These are phyloP conservation scores for Helostoma temminkii DNA, from an alignment of 2,797 vertebrate species.

Conservation along the genomic window DNA sequence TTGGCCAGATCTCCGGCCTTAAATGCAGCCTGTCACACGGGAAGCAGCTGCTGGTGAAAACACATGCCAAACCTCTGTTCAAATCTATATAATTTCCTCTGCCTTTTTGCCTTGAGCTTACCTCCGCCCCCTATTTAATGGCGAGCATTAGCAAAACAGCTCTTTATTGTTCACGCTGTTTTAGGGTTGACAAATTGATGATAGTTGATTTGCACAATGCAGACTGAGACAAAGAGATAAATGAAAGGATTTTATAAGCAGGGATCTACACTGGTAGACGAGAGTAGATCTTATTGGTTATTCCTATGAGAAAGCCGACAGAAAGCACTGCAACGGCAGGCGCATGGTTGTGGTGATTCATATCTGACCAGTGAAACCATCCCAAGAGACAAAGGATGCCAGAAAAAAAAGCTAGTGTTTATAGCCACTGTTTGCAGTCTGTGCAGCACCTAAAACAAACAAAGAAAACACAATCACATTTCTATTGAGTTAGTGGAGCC, in stretches of 20 bases:
- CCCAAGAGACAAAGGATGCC: constrained; percentile 21
- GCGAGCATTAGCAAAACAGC: constrained; percentile 45
- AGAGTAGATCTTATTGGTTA: constrained; percentile 48
- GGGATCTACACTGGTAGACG: constrained; percentile 24
- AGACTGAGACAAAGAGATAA: constrained; percentile 35
- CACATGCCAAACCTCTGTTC: constrained; percentile 46
- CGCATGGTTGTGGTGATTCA: constrained; percentile 9
- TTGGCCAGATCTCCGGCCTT: constrained; percentile 54
- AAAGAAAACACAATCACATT: constrained; percentile 63
- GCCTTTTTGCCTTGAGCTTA: constrained; percentile 38
- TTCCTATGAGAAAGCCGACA: constrained; percentile 24
- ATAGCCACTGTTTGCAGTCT: constrained; percentile 10
- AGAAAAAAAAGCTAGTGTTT: constrained; percentile 2
- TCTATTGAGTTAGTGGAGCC: constrained; percentile 64
- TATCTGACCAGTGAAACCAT: constrained; percentile 22
- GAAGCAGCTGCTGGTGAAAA: constrained; percentile 67
- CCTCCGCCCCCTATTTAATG: constrained; percentile 54
- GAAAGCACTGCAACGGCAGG: constrained; percentile 30
- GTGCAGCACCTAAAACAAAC: constrained; percentile 5
- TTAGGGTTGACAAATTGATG: constrained; percentile 65
- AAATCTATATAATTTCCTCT: constrained; percentile 72
- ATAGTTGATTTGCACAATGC: constrained; percentile 53
- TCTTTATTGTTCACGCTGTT: constrained; percentile 49
- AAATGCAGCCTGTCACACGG: constrained; percentile 70
- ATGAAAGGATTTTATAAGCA: constrained; percentile 14